These are phyloP conservation scores for Melinopterus prodromus DNA, from an alignment of 2,888 invertebrate genomes.

Conservation along the genomic window DNA sequence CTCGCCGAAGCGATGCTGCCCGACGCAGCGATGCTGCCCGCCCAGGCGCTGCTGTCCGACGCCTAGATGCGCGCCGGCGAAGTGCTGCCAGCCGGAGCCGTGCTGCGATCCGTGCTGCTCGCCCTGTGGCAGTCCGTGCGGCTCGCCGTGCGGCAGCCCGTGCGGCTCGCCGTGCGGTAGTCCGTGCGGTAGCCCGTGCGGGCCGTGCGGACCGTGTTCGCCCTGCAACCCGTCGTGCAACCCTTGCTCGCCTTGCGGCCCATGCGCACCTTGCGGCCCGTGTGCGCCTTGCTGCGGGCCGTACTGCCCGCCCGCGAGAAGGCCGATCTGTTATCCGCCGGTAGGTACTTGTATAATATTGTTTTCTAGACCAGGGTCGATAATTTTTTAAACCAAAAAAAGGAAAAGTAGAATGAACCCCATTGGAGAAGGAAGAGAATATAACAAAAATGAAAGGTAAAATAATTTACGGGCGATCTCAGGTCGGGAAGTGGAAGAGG, in stretches of 20 bases:
- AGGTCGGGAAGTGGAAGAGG: too few relatives aligned
- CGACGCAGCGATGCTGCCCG: conserved; percentile 34
- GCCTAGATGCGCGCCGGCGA: conserved; percentile 39
- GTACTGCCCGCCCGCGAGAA: conserved; percentile 41
- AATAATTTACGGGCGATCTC: too few relatives aligned
- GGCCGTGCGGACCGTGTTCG: conserved; percentile 33
- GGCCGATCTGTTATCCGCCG: conserved; percentile 46
- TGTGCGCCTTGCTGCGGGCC: conserved; percentile 36
- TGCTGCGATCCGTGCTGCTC: conserved; percentile 34
- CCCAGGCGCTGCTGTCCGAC: conserved; percentile 8
- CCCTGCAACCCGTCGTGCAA: conserved; percentile 14
- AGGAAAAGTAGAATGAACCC: too few relatives aligned
- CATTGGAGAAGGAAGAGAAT: too few relatives aligned
- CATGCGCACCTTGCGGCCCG: conserved; percentile 5
- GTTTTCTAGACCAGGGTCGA: too few relatives aligned
- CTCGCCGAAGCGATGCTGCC: conserved; percentile 37
- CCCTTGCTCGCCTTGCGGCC: not conserved
- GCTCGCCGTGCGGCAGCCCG: conserved; percentile 27
- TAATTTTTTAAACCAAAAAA: too few relatives aligned
- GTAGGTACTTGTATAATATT: not conserved
- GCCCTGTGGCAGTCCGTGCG: conserved; percentile 22
- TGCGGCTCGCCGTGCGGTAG: conserved; percentile 40
- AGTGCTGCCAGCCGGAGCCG: conserved; percentile 22
- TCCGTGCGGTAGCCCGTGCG: conserved; percentile 38
- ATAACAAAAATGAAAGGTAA: too few relatives aligned